phyloP scores from a whole-genome alignment of 2,113 vertebrate species.

The Myxocyprinus asiaticus region DNA sequence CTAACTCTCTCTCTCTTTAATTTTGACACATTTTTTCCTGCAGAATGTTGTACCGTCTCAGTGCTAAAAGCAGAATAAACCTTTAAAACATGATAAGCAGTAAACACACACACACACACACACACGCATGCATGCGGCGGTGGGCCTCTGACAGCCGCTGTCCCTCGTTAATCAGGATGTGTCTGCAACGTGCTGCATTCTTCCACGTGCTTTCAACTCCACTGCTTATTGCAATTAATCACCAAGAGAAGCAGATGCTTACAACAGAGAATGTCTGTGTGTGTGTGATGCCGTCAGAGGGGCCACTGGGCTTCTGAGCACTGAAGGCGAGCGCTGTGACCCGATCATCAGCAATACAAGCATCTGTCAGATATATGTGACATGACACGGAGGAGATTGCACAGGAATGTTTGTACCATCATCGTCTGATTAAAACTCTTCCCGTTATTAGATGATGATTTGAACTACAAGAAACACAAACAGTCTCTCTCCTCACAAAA shows the following conservation, averaged over 20 bases:
- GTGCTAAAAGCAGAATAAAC: constrained; percentile 48
- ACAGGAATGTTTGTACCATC: not conserved
- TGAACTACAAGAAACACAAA: not conserved
- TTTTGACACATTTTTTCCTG: constrained; percentile 47
- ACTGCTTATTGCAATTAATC: constrained; percentile 99
- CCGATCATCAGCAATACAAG: constrained; percentile 52
- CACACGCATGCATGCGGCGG: constrained; percentile 43
- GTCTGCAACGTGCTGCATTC: constrained; percentile 91
- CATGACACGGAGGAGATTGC: constrained; percentile 43
- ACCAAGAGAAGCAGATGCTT: constrained; percentile 98
- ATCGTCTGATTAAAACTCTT: not conserved
- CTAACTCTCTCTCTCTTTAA: constrained; percentile 49
- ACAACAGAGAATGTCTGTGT: constrained; percentile 81
- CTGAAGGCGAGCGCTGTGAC: constrained; percentile 53
- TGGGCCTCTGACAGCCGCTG: constrained; percentile 80
- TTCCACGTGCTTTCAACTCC: constrained; percentile 94
- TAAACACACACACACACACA: not conserved
- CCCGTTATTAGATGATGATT: not conserved
- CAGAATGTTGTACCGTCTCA: constrained; percentile 30
- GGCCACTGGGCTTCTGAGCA: constrained; percentile 52
- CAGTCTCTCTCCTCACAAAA: no score
- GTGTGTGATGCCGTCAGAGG: constrained; percentile 84
- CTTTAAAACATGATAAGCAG: constrained; percentile 49
- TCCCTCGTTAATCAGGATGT: constrained; percentile 96
- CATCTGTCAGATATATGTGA: constrained; percentile 58